phyloP scores from a whole-genome alignment of 1,140 invertebrate genomes.

The Aphidius ervi region DNA sequence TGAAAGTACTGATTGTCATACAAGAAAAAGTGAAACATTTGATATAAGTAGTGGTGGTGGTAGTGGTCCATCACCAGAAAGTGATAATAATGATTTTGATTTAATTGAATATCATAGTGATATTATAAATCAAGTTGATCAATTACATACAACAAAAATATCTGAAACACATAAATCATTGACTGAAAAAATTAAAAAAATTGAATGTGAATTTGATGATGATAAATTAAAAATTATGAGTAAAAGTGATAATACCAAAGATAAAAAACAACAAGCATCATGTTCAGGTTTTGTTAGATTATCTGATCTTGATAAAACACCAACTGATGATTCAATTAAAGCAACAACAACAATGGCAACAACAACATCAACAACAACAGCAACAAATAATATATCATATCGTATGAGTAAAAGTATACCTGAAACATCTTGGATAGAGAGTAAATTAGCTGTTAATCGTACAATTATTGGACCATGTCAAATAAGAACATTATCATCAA shows the following conservation, averaged over 20 bases:
- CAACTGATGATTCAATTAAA: slow-evolving; percentile 27
- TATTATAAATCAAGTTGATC: slow-evolving; percentile 23
- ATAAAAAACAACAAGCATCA: neutral
- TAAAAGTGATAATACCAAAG: slow-evolving; percentile 16
- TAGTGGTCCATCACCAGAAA: slow-evolving; percentile 37
- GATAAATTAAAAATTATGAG: slow-evolving; percentile 28
- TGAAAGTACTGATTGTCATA: slow-evolving; percentile 42
- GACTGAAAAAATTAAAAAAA: slow-evolving; percentile 47
- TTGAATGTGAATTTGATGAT: slow-evolving; percentile 42
- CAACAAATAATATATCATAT: slow-evolving; percentile 28
- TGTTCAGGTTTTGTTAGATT: slow-evolving; percentile 52
- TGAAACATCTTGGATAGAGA: slow-evolving; percentile 64
- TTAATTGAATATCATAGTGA: slow-evolving; percentile 34
- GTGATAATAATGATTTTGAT: slow-evolving; percentile 44
- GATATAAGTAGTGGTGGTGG: slow-evolving; percentile 45
- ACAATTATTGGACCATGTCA: slow-evolving; percentile 44
- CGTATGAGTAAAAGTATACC: slow-evolving; percentile 56
- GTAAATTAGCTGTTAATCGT: slow-evolving; percentile 58
- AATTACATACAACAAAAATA: slow-evolving; percentile 33
- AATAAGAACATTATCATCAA: slow-evolving; percentile 32
- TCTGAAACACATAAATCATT: slow-evolving; percentile 44
- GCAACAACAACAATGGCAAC: slow-evolving; percentile 15
- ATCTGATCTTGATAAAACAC: slow-evolving; percentile 58
- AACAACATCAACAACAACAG: slow-evolving; percentile 29
- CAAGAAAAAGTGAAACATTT: slow-evolving; percentile 46